phyloP scores from a whole-genome alignment of 1,140 invertebrate genomes.

The Drosophila navojoa region DNA sequence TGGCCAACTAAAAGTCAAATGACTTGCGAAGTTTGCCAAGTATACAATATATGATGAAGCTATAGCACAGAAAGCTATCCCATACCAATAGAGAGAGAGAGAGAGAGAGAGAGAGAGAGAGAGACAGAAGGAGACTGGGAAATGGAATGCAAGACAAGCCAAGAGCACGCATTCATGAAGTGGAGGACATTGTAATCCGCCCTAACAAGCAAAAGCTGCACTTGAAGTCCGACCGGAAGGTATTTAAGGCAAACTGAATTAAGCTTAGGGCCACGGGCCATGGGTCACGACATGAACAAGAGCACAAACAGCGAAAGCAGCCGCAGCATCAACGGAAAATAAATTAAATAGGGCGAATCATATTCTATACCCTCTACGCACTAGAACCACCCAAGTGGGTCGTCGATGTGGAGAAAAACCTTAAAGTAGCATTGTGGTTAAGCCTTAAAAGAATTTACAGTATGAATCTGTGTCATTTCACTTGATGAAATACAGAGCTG shows the following conservation, averaged over 20 bases:
- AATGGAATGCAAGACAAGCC: background rate
- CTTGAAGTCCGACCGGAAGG: slow-evolving; percentile 6
- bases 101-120: no score
- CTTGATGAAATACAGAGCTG: no score
- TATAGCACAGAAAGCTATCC: background rate
- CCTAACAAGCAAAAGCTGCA: slow-evolving; percentile 26
- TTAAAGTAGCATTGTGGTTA: no score
- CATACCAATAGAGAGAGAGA: background rate
- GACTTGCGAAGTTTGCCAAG: no score
- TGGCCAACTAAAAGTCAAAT: background rate
- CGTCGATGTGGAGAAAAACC: no score
- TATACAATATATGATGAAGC: no score
- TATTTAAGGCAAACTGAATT: slow-evolving; percentile 17
- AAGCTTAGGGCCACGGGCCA: background rate
- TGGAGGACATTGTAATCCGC: slow-evolving; percentile 10
- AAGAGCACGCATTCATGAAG: background rate
- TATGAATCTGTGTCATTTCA: no score
- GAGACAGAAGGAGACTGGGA: no score
- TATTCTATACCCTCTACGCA: background rate
- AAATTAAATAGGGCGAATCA: slow-evolving; percentile 17
- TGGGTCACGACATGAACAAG: background rate
- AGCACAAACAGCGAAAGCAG: background rate
- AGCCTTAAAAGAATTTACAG: no score
- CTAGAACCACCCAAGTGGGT: no score
- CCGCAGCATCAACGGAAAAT: slow-evolving; percentile 6